Percentiles rank a stretch among this genome's conserved stretches.
Evolutionary conservation across 2,888 invertebrate genomes (phyloP).

Genomic region (Coenonympha glycerion): DNA sequence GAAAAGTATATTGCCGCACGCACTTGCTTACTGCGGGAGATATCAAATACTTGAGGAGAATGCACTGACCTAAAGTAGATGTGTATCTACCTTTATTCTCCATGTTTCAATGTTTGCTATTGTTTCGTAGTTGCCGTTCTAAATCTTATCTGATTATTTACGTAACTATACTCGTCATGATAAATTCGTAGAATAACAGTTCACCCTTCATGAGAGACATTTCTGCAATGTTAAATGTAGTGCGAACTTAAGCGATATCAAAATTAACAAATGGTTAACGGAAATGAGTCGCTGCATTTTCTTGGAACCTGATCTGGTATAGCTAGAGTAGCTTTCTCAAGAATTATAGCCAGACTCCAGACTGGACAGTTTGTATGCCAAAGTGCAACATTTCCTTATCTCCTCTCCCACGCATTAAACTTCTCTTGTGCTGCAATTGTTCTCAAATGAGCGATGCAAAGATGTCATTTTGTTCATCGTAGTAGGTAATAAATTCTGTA

Average conservation of each 20-base stretch:
- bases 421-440: constrained; percentile 21
- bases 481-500: too few relatives aligned
- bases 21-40: constrained; percentile 36
- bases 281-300: not conserved
- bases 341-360: constrained; percentile 9
- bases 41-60: constrained; percentile 20
- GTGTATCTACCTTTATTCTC: constrained; percentile 8
- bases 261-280: not conserved
- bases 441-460: constrained; percentile 20
- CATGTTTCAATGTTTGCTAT: not conserved
- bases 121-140: not conserved
- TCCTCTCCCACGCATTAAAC: constrained; percentile 37
- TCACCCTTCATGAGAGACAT: not conserved
- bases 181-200: not conserved
- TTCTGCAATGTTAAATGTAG: not conserved
- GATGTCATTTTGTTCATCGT: too few relatives aligned
- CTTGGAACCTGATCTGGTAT: not conserved
- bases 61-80: constrained; percentile 14
- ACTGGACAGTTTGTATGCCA: constrained; percentile 12
- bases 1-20: constrained; percentile 49
- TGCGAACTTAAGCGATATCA: not conserved
- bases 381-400: constrained; percentile 35
- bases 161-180: not conserved
- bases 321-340: not conserved
- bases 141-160: not conserved